These are phyloP conservation scores for Drosophila subquinaria DNA, from an alignment of 2,888 invertebrate genomes.

Conservation along the genomic window DNA sequence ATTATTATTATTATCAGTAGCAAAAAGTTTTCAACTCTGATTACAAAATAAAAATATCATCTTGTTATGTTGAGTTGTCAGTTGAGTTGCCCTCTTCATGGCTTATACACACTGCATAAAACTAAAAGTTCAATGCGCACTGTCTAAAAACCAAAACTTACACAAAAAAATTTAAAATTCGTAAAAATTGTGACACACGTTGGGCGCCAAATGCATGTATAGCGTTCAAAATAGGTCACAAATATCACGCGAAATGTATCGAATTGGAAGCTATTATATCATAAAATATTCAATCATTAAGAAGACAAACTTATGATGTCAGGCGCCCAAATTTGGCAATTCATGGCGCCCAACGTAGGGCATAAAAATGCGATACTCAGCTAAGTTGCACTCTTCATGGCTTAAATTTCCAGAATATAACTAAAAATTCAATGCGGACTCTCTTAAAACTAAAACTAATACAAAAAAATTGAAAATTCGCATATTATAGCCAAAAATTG, in stretches of 20 bases:
- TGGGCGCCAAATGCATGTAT: not conserved
- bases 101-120: not conserved
- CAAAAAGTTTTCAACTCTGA: slow-evolving; percentile 18
- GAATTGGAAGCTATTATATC: not conserved
- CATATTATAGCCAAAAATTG: not conserved
- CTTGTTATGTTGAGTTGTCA: not conserved
- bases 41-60: not conserved
- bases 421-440: not conserved
- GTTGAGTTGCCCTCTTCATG: not conserved
- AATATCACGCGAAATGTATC: not conserved
- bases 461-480: not conserved
- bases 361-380: slow-evolving; percentile 9
- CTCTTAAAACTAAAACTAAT: not conserved
- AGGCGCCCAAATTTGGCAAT: not conserved
- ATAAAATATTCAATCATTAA: not conserved
- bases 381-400: not conserved
- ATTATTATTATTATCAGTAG: slow-evolving; percentile 27
- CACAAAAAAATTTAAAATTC: not conserved
- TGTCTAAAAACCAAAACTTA: not conserved
- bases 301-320: too few relatives aligned
- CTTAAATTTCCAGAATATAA: not conserved
- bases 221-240: not conserved
- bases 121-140: not conserved
- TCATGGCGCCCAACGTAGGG: slow-evolving; percentile 1
- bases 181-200: not conserved